Conservation (phyloP, 30 jellyfish, hydroid and myxozoan species). For the Pseudorhiza aurosa region DNA sequence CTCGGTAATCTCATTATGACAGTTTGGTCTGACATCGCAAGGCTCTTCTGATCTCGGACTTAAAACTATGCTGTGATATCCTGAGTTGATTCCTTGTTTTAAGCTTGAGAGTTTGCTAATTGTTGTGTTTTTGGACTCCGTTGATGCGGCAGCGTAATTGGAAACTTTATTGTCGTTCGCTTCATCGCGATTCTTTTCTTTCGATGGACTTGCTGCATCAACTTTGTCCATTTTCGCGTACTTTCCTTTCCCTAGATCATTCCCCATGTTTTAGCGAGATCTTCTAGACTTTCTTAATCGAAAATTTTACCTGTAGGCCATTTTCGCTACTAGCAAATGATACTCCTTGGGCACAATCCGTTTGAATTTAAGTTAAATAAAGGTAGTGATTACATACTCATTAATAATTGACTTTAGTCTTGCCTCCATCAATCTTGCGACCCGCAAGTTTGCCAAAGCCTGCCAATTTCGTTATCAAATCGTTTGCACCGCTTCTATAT, state of each 20-base stretch:
- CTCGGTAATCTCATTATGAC: too few relatives aligned
- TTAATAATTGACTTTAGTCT: neutral
- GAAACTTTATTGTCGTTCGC: neutral
- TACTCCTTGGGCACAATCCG: too few relatives aligned
- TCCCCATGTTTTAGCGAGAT: conserved; percentile 62
- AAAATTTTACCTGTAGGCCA: too few relatives aligned
- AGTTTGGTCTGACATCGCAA: too few relatives aligned
- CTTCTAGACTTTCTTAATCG: too few relatives aligned
- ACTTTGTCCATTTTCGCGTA: conserved; percentile 71
- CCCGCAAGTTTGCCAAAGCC: neutral
- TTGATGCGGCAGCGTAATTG: neutral
- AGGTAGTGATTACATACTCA: neutral
- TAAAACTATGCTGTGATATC: conserved; percentile 50
- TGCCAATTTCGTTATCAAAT: neutral
- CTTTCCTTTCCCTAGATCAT: conserved; percentile 73
- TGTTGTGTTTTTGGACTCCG: neutral
- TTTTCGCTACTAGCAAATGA: too few relatives aligned
- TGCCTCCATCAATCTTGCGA: neutral
- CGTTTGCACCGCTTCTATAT: neutral
- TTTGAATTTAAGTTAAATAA: too few relatives aligned
- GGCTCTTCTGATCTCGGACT: conserved; percentile 33
- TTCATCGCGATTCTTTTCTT: neutral
- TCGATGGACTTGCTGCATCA: neutral
- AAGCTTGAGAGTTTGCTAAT: neutral
- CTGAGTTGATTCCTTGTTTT: conserved; percentile 34